Percentiles rank a stretch among this genome's conserved stretches.
These are phyloP conservation scores for Eilema caniola DNA, from an alignment of 2,888 invertebrate species.

Conservation along the genomic window DNA sequence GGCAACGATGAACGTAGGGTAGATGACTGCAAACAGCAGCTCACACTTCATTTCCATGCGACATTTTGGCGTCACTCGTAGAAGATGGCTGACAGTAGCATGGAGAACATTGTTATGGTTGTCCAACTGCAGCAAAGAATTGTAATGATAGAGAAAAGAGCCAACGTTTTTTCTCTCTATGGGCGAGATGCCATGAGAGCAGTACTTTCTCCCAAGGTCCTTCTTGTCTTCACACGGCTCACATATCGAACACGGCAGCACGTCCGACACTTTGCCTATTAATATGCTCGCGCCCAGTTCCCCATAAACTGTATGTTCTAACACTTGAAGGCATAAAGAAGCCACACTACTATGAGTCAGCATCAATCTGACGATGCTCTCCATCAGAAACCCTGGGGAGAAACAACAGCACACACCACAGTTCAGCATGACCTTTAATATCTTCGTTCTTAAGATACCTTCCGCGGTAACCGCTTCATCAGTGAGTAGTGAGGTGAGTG, in stretches of 20 bases:
- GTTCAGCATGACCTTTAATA: constrained; percentile 85
- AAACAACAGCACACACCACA: constrained; percentile 89
- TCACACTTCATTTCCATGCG: constrained; percentile 85
- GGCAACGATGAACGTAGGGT: constrained; percentile 87
- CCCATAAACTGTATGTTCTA: constrained; percentile 87
- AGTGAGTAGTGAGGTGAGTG: constrained; percentile 79
- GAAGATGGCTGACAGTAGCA: constrained; percentile 85
- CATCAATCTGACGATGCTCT: constrained; percentile 82
- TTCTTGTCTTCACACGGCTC: constrained; percentile 67
- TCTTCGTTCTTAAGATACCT: constrained; percentile 72
- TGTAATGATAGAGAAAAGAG: constrained; percentile 87
- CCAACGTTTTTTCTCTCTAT: constrained; percentile 78
- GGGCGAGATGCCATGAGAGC: constrained; percentile 67
- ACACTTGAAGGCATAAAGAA: constrained; percentile 78
- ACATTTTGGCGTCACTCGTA: constrained; percentile 86
- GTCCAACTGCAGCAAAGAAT: constrained; percentile 84
- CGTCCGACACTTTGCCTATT: constrained; percentile 70
- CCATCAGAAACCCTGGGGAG: constrained; percentile 83
- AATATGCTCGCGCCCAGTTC: constrained; percentile 85
- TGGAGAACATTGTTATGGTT: constrained; percentile 85
- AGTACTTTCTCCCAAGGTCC: constrained; percentile 63
- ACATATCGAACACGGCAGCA: constrained; percentile 78
- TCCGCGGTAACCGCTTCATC: constrained; percentile 76
- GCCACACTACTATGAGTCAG: constrained; percentile 73
- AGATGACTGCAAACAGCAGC: constrained; percentile 87